phyloP scores from a whole-genome alignment of 1,140 invertebrate genomes.

The Philotrypesis tridentata region DNA sequence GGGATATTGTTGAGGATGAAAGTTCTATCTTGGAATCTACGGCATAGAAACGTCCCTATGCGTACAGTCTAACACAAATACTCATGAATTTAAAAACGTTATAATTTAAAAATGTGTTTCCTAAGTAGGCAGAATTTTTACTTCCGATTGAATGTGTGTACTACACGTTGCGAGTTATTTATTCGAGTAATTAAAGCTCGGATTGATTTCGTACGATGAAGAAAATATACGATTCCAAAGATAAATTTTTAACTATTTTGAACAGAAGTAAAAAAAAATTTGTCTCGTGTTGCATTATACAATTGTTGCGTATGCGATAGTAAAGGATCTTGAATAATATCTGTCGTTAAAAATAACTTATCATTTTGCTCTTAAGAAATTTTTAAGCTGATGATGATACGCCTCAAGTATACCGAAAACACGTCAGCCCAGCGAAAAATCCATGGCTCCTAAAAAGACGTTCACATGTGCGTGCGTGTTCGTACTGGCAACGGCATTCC shows the following conservation, averaged over 20 bases:
- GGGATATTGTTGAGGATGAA: not conserved
- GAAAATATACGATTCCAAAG: no score
- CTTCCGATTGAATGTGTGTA: not conserved
- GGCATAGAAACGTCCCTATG: not conserved
- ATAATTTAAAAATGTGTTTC: not conserved
- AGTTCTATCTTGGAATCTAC: not conserved
- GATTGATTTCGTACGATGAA: not conserved
- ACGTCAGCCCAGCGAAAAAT: not conserved
- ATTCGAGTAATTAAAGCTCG: not conserved
- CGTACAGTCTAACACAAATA: not conserved
- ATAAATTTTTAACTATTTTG: not conserved
- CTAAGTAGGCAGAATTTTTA: not conserved
- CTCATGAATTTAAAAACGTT: no score
- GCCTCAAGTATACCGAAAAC: no score
- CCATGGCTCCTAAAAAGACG: not conserved
- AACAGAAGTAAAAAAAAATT: not conserved
- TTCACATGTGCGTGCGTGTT: not conserved
- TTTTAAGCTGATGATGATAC: no score
- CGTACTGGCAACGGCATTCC: not conserved
- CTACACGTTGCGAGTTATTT: no score
- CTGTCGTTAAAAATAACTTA: no score
- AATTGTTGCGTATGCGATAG: not conserved
- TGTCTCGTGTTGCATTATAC: no score
- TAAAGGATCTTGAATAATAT: no score
- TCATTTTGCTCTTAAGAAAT: no score